A percentile compares a stretch with the other conserved stretches of the same genome.
These are phyloP conservation scores for Platycercus adscitus DNA, from an alignment of 2,113 vertebrate genomes.

Conservation along the genomic window DNA sequence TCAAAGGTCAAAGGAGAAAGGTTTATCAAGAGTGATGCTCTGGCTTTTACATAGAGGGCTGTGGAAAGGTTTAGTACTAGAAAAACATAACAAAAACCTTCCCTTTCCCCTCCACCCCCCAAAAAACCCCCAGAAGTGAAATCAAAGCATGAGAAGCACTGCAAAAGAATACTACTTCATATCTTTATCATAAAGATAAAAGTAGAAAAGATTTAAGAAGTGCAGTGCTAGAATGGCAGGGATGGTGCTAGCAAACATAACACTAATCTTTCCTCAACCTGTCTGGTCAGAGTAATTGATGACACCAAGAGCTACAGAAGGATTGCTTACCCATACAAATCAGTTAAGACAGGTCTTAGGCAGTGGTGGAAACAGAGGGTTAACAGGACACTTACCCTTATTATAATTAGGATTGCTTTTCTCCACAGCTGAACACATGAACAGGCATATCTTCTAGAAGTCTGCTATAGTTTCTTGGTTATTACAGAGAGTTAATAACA, in stretches of 20 bases:
- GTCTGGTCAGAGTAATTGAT: slow-evolving; percentile 5
- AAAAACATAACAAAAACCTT: neutral
- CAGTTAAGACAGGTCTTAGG: neutral
- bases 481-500: neutral
- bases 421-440: rapidly evolving
- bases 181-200: slow-evolving; percentile 7
- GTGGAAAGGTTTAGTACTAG: slow-evolving; percentile 6
- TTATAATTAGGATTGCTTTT: neutral
- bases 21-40: neutral
- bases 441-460: neutral
- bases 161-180: neutral
- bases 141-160: neutral
- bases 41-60: neutral
- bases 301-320: neutral
- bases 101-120: rapidly evolving
- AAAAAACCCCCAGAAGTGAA: neutral
- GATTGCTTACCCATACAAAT: neutral
- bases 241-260: neutral
- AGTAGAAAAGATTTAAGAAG: neutral
- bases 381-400: neutral
- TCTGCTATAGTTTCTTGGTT: neutral
- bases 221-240: neutral
- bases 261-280: neutral
- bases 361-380: neutral
- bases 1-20: neutral